Base-by-base conservation (phyloP, 2,888 invertebrate genomes). In the Zaprionus lineosus region DNA sequence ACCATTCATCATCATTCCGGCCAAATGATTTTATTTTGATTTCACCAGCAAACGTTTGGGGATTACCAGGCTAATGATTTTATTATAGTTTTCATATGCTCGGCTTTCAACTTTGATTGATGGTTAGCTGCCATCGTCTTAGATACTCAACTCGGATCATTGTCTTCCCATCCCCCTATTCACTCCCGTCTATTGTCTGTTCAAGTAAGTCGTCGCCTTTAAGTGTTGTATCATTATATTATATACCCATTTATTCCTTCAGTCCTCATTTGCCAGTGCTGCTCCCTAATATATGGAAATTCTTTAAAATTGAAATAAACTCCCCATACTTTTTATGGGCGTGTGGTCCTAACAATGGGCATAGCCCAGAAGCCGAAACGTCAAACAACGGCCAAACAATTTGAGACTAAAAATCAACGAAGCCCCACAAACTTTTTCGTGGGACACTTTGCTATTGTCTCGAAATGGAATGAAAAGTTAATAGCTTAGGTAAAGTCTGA, bases 31-130 rank as follows among this genome's bases (percentile, higher is more conserved):
- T 77, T 77, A 77, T 77, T 77, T 81, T 77, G 77, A 84, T 84
- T 76, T 84, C 46, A 70, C 44, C 43, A 39, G 67, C 47, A 52
- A 82, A 68, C 78, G 78, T 68, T 82, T 57, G 58, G 78, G 84
- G 79, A 82, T 78, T 78, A 84, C 84, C 63, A 59, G 72, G 37
- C 83, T 84, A 78, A 79, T 79, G 78, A 82, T 82, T 79, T 82
- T 79, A 78, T 79, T 84, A 79, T 79, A 84, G 84, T 84, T 84
- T 61, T 59, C 59, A 71, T 84, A 61, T 57, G 58, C 56, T 56
- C 21, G 56, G 62, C 51, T 46, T 56, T 43, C 34, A 50, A 34
- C 29, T 61, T 74, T 79, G 78, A 79, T 79, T 82, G 78, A 79
- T 78, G 78, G 72, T 61, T 50, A 24, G 14, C 18, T 4, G 26